Conservation (phyloP, 2,113 vertebrate species). For the Amazona guildingii region DNA sequence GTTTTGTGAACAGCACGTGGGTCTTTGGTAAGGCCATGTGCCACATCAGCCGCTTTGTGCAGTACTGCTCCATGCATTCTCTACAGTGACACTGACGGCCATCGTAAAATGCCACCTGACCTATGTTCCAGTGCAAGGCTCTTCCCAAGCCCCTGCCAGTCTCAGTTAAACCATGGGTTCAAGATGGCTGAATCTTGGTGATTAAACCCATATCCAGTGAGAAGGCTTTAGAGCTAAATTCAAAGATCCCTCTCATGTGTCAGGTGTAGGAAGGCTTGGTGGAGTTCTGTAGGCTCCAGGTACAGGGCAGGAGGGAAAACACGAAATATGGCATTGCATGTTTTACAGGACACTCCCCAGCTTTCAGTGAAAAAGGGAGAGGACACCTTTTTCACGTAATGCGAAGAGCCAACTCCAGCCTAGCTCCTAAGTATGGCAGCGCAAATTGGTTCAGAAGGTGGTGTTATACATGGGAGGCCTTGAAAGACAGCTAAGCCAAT, state of each 20-base stretch:
- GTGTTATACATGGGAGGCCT: not conserved
- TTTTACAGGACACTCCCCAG: not conserved
- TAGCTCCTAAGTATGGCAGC: not conserved
- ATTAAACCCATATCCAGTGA: not conserved
- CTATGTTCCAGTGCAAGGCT: accelerated
- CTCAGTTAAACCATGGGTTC: accelerated
- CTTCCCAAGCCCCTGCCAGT: not conserved
- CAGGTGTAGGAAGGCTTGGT: not conserved
- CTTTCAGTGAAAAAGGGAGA: not conserved
- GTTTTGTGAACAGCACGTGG: constrained; percentile 70
- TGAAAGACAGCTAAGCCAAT: not conserved
- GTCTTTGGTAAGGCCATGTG: constrained; percentile 70
- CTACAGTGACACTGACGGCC: constrained; percentile 59
- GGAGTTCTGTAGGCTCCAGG: not conserved
- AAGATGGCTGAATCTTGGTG: not conserved
- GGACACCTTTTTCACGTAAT: not conserved
- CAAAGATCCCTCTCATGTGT: accelerated
- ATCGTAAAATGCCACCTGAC: not conserved
- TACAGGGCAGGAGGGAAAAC: not conserved
- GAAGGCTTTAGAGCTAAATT: not conserved
- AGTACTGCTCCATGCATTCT: constrained; percentile 74
- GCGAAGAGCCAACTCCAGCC: not conserved
- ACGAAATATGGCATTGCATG: accelerated
- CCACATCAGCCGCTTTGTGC: constrained; percentile 68
- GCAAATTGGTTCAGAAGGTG: not conserved